Conservation (phyloP, 2,797 vertebrate species). For the Echiichthys vipera region DNA sequence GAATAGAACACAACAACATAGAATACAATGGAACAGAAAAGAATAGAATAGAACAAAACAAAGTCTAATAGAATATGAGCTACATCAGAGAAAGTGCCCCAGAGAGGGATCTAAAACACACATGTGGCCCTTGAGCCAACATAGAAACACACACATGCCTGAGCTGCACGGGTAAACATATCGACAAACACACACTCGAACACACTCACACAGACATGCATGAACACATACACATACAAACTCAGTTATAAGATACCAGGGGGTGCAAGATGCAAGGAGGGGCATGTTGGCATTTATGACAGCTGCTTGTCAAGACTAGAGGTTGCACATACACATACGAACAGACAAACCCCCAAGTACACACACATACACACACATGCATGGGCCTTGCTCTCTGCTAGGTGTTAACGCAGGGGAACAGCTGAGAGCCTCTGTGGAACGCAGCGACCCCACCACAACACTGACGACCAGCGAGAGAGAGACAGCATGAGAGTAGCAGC, state of each 20-base stretch:
- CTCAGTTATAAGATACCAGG: conserved; percentile 47
- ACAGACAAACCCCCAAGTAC: conserved; percentile 6
- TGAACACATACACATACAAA: conserved; percentile 24
- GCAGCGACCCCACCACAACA: conserved; percentile 54
- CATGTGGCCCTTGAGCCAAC: conserved; percentile 46
- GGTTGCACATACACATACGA: background rate
- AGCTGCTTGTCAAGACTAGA: conserved; percentile 73
- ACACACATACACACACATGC: conserved; percentile 24
- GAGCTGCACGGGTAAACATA: conserved; percentile 20
- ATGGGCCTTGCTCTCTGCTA: conserved; percentile 43
- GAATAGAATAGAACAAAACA: background rate
- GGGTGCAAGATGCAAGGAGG: conserved; percentile 54
- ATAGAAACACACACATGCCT: conserved; percentile 38
- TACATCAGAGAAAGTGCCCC: background rate
- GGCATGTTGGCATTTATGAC: conserved; percentile 78
- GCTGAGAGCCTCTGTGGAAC: conserved; percentile 74
- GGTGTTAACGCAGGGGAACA: conserved; percentile 78
- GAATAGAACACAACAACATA: background rate
- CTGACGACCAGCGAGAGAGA: conserved; percentile 29
- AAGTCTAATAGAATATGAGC: background rate
- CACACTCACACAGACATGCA: conserved; percentile 7
- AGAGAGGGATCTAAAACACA: conserved; percentile 45
- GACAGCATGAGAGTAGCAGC: background rate
- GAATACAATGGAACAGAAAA: background rate
- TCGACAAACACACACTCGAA: conserved; percentile 13